Percentiles rank a stretch among this genome's conserved stretches.
Conservation (phyloP, 1,140 invertebrate genomes). For the Drosophila parabipectinata region DNA sequence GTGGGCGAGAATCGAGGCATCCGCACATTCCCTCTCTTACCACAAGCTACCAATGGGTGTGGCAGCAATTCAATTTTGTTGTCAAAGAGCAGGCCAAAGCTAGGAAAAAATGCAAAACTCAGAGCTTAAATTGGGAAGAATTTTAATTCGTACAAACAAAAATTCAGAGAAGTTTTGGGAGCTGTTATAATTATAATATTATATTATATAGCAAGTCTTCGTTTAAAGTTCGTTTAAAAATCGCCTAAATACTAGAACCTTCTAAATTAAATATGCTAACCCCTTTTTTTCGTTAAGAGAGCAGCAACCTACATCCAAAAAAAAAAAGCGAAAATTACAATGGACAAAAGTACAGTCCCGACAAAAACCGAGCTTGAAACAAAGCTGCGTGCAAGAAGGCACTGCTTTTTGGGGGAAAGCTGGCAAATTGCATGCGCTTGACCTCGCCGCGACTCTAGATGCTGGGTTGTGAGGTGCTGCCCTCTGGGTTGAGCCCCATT, state of each 20-base stretch:
- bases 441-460: slow-evolving; percentile 48
- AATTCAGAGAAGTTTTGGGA: too few species aligned
- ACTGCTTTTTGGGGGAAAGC: slow-evolving; percentile 18
- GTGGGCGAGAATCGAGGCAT: slow-evolving; percentile 11
- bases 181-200: too few species aligned
- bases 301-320: neutral
- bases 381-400: slow-evolving; percentile 29
- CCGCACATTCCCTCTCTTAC: neutral
- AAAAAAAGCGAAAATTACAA: neutral
- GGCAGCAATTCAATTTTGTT: slow-evolving; percentile 43
- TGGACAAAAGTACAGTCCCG: slow-evolving; percentile 32
- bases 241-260: too few species aligned
- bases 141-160: too few species aligned
- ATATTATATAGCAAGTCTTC: too few species aligned
- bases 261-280: neutral
- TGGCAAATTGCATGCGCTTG: slow-evolving; percentile 49
- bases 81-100: slow-evolving; percentile 13
- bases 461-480: slow-evolving; percentile 15
- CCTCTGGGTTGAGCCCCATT: slow-evolving; percentile 17
- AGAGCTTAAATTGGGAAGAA: too few species aligned
- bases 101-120: slow-evolving; percentile 7
- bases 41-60: slow-evolving; percentile 9
- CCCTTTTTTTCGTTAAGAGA: too few species aligned
- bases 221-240: too few species aligned
- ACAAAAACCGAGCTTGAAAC: slow-evolving; percentile 10